A percentile compares a stretch with the other conserved stretches of the same genome.
Evolutionary conservation across 2,888 invertebrate genomes (phyloP).

Genomic region (Chaetoderma sp.): DNA sequence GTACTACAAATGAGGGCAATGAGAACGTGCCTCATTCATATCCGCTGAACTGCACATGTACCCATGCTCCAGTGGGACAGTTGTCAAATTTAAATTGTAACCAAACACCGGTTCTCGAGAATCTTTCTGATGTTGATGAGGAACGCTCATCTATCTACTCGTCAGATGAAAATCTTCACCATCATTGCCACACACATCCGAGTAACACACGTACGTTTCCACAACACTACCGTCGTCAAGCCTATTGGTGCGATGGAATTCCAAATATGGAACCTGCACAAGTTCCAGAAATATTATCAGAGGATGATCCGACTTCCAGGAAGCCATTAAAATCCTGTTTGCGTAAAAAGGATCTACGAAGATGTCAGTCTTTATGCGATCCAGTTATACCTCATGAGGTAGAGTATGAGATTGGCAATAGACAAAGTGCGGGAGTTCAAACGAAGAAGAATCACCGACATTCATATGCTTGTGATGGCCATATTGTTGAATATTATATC

Average conservation of each 20-base stretch:
- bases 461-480: conserved; percentile 58
- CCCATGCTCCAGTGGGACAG: neutral
- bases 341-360: conserved; percentile 42
- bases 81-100: neutral
- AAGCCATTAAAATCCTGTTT: conserved; percentile 63
- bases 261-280: too few species aligned
- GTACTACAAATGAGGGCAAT: neutral
- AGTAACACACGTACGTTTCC: neutral
- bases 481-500: neutral
- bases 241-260: too few species aligned
- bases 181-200: too few species aligned
- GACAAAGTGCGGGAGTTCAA: conserved; percentile 39
- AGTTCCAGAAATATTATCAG: neutral
- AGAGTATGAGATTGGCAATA: conserved; percentile 34
- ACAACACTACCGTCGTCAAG: neutral
- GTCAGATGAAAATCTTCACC: too few species aligned
- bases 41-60: too few species aligned
- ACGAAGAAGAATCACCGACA: conserved; percentile 47
- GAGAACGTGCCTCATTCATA: neutral
- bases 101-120: neutral
- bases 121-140: neutral
- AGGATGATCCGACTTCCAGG: too few species aligned
- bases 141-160: neutral
- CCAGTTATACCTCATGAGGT: conserved; percentile 22
- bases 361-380: conserved; percentile 52